These are phyloP conservation scores for Saccopteryx bilineata DNA, from an alignment of 2,113 vertebrate species.

Conservation along the genomic window DNA sequence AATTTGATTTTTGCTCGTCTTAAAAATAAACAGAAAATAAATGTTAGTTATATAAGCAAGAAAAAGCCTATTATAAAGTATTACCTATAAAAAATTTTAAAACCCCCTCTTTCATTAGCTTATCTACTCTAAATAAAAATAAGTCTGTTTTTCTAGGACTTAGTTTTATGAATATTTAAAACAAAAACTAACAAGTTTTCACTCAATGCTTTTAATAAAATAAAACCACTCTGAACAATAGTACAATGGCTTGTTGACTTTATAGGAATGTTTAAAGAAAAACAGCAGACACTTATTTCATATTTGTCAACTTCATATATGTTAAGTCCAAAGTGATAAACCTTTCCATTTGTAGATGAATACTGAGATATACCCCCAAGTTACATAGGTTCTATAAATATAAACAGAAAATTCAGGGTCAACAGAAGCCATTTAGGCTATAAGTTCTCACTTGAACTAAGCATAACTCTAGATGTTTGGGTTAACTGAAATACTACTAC, in stretches of 20 bases:
- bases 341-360: constrained; percentile 31
- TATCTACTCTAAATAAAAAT: constrained; percentile 66
- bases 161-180: constrained; percentile 58
- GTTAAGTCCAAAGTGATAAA: constrained; percentile 57
- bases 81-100: constrained; percentile 70
- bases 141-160: constrained; percentile 40
- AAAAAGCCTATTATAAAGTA: constrained; percentile 79
- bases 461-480: neutral
- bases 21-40: constrained; percentile 89
- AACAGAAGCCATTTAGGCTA: constrained; percentile 53
- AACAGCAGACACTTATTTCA: constrained; percentile 48
- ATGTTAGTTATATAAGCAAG: constrained; percentile 84
- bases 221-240: constrained; percentile 56
- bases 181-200: constrained; percentile 50
- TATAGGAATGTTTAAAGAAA: constrained; percentile 47
- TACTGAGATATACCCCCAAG: neutral
- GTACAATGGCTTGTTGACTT: constrained; percentile 37
- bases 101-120: constrained; percentile 61
- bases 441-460: constrained; percentile 19
- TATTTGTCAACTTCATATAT: neutral
- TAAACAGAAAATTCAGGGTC: constrained; percentile 49
- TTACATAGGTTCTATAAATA: neutral
- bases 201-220: constrained; percentile 63
- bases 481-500: constrained; percentile 9
- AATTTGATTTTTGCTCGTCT: constrained; percentile 99